Base-by-base conservation (phyloP, 2,888 invertebrate species). In the Zhuqinia jingwanae region DNA sequence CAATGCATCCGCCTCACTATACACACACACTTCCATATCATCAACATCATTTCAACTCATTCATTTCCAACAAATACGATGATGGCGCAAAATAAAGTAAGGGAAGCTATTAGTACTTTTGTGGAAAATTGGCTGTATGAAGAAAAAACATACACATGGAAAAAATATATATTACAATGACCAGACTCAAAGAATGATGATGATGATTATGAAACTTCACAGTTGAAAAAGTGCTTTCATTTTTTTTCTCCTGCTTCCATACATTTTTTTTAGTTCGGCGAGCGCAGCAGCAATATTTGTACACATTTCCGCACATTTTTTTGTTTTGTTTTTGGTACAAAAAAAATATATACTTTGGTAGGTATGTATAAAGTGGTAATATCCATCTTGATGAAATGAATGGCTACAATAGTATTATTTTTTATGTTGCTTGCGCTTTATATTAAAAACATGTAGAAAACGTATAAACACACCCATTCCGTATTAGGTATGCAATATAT, bases 311-410 rank as follows among this genome's bases (percentile, higher is more conserved):
- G 3, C 36, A 36, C 36, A 36, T 36, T 36, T 36, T 36, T 36
- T 36, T 6, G 5, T 36, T 6, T 8, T 6, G 8, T 36, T 36
- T 36, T 36, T 36, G 8, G 5, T 36, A 36, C 36, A 36, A 36
- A 36, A 36, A 36, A 36, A n/a, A n/a, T n/a, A n/a, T n/a, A n/a
- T n/a, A n/a, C n/a, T n/a, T n/a, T n/a, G n/a, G n/a, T n/a, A n/a
- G n/a, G n/a, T n/a, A n/a, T n/a, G n/a, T 36, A 65, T 56, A 68
- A 68, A 68, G 68, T 68, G 45, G 45, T 68, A 68, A 68, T 68
- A 68, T 45, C 45, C 68, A 68, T 68, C 68, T 68, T 45, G 68
- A 30, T 56, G 75, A 30, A 75, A 53, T 56, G 50, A 50, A 75
- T 56, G 27, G 75, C 56, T 53, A 17, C 30, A 42, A 17, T n/a